Evolutionary conservation across 2,113 vertebrate genomes (phyloP), one percentile per base, ranked within the genome.

Genomic region (Esox niger): DNA sequence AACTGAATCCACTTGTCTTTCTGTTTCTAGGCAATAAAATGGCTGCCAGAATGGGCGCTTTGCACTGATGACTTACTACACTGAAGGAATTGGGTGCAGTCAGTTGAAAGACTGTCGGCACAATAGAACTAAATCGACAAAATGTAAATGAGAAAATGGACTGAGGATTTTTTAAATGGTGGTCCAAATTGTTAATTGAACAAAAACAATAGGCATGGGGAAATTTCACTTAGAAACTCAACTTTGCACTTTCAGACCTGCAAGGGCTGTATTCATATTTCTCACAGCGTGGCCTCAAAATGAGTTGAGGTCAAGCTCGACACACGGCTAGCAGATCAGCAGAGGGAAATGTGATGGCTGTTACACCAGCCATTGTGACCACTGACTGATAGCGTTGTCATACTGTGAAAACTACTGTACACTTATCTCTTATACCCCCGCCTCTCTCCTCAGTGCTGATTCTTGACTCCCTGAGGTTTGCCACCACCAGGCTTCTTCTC

Each of bases 401-500:
- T 56, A 54, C 64, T 79, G 66, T 72, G 56, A 76, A 73, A 60
- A 74, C 79, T 26, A 15, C 25, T 73, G n/a, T 69, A 26, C 70
- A 38, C 35, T 61, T 10, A 2, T 70, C 52, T 79, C 71, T 35
- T 79, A 72, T 10, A 17, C 68, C 6, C 49, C 29, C n/a, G 35
- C 52, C 27, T 30, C 13, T 13, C 20, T 29, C 1, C 63, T 78
- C 88, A 98, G 67, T 95, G 94, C 85, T 91, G 87, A 80, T 89
- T 91, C 78, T 98, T 98, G 49, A 92, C 92, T 0, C 94, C 90
- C 65, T 89, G 89, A 43, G 94, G 93, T 66, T 96, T 92, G 59
- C 96, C 47, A 21, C 47, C n/a, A 9, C 11, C 94, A 0, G 92
- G 90, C 79, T 98, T 99, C 55, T 98, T 98, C 29, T 98, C 96